Evolutionary conservation across 2,797 vertebrate species (phyloP), one percentile per base, ranked within the genome.

Genomic region (Synaphobranchus kaupii): DNA sequence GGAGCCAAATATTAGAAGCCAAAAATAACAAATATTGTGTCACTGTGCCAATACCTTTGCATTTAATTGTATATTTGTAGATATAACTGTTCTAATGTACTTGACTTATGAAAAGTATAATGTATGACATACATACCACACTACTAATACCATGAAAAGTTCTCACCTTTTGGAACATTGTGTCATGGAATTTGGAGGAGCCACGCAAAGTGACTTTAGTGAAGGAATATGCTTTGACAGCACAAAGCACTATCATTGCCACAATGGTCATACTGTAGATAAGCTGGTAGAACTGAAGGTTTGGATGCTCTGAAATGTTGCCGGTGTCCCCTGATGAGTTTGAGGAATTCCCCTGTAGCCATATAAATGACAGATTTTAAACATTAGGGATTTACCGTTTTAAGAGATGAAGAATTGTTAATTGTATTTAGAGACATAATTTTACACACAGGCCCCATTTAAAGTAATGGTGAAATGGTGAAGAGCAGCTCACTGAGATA

Each of bases 81-180:
- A 54, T 54, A 54, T 54, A 2, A 13, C 15, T 56, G 54, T 56
- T 17, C 54, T 56, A 56, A 3, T 56, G 54, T 56, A 56, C 15
- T 2, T 56, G 54, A 15, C 17, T 56, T 13, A 54, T 54, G 52
- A 13, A 20, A 56, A 56, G 54, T 56, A 56, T 56, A 56, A 56
- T 15, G 15, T 76, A 39, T 31, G 28, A 34, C 68, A 73, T 3
- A 34, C n/a, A n/a, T n/a, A n/a, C n/a, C n/a, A n/a, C n/a, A n/a
- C 20, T 28, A 73, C 4, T 73, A 0, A 73, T 73, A 34, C 68
- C 28, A 80, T 47, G 28, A 80, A 48, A 10, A 25, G 28, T 50
- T 13, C 78, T 81, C 50, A 97, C 96, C 93, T 94, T 97, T 68
- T 90, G 91, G 85, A 97, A 97, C 93, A 97, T 94, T 9, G 71